Conservation (phyloP, 2,797 vertebrate genomes). For the Melopsittacus undulatus region DNA sequence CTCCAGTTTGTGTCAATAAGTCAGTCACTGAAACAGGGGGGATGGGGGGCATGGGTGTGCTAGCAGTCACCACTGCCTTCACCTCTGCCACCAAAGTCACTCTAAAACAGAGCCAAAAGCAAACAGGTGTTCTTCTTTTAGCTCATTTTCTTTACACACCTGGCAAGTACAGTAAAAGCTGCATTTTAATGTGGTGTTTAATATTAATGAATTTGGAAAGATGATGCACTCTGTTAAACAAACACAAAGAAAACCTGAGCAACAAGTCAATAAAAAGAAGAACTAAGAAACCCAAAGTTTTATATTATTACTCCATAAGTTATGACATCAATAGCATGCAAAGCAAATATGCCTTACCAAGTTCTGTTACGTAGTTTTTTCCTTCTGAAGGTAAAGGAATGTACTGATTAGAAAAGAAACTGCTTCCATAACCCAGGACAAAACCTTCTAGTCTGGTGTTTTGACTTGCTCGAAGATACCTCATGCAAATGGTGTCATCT, state of each 20-base stretch:
- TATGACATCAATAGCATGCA: neutral
- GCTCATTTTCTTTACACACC: neutral
- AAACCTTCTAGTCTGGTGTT: slow-evolving; percentile 90
- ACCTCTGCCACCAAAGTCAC: neutral
- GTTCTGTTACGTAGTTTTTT: slow-evolving; percentile 84
- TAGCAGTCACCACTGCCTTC: neutral
- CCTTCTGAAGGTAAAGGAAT: slow-evolving; percentile 89
- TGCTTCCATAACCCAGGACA: slow-evolving; percentile 94
- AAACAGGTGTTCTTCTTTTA: neutral
- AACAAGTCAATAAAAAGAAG: neutral
- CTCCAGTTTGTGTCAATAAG: neutral
- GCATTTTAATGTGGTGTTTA: neutral
- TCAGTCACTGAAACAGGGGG: neutral
- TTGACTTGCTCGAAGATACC: slow-evolving; percentile 84
- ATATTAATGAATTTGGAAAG: neutral
- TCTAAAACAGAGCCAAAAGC: neutral
- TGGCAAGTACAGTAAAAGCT: neutral
- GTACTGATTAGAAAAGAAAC: slow-evolving; percentile 90
- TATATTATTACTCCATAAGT: neutral
- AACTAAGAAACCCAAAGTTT: neutral
- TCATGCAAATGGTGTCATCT: slow-evolving; percentile 91
- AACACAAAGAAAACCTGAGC: neutral
- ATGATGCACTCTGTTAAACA: neutral
- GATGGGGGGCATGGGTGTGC: neutral
- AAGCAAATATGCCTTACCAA: slow-evolving; percentile 82